Conservation (phyloP, 1,140 invertebrate species). For the Acyrthosiphon pisum region DNA sequence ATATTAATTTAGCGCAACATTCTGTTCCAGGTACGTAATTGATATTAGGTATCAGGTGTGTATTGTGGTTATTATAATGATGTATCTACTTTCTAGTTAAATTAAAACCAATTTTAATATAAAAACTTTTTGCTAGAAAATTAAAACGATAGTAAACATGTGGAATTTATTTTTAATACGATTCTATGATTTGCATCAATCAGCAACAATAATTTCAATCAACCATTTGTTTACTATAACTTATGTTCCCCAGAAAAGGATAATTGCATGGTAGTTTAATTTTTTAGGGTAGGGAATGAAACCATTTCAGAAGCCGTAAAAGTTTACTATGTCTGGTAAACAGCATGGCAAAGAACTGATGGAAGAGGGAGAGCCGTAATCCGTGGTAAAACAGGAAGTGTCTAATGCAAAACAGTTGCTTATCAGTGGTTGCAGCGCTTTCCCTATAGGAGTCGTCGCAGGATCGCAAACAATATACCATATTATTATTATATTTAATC, state of each 20-base stretch:
- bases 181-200: not conserved
- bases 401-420: slow-evolving; percentile 36
- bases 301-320: not conserved
- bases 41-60: no score
- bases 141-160: not conserved
- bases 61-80: no score
- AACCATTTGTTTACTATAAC: not conserved
- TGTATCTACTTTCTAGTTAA: no score
- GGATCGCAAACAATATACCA: not conserved
- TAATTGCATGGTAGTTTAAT: not conserved
- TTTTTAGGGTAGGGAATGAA: not conserved
- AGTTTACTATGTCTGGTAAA: not conserved
- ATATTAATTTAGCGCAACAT: no score
- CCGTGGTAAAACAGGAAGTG: slow-evolving; percentile 1
- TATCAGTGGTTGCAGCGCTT: slow-evolving; percentile 42
- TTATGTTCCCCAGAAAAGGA: not conserved
- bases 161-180: not conserved
- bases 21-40: no score
- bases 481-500: not conserved
- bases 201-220: not conserved
- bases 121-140: not conserved
- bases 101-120: no score
- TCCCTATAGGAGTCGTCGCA: not conserved
- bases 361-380: not conserved
- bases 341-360: not conserved